phyloP scores from a whole-genome alignment of 2,113 vertebrate genomes.

The Salvelinus alpinus region DNA sequence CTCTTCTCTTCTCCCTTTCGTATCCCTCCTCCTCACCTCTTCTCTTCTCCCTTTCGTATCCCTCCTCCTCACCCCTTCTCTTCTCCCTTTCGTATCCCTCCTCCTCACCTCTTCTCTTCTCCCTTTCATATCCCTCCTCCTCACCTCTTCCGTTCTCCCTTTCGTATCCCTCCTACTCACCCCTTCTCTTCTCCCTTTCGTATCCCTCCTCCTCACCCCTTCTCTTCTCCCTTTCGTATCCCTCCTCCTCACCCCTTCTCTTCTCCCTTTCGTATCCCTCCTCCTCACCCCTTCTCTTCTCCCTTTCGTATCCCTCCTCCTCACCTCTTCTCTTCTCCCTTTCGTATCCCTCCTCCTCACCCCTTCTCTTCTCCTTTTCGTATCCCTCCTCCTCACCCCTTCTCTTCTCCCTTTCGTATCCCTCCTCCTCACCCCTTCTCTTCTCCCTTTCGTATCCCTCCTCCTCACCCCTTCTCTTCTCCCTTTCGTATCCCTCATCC shows the following conservation, averaged over 20 bases:
- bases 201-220: too few species aligned
- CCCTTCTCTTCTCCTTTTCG: too few species aligned
- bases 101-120: neutral
- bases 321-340: too few species aligned
- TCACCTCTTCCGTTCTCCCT: neutral
- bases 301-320: neutral
- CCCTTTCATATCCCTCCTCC: neutral
- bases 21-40: too few species aligned
- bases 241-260: neutral
- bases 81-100: too few species aligned
- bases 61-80: too few species aligned
- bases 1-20: too few species aligned
- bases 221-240: too few species aligned
- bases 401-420: accelerated
- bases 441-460: accelerated
- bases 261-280: neutral
- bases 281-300: neutral
- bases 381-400: neutral
- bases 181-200: too few species aligned
- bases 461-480: neutral
- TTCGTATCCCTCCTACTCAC: neutral
- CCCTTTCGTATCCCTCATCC: neutral
- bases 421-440: too few species aligned
- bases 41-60: too few species aligned
- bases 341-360: neutral